Evolutionary conservation across 1,140 invertebrate genomes (phyloP).

Genomic region (Pogonus chalceus): DNA sequence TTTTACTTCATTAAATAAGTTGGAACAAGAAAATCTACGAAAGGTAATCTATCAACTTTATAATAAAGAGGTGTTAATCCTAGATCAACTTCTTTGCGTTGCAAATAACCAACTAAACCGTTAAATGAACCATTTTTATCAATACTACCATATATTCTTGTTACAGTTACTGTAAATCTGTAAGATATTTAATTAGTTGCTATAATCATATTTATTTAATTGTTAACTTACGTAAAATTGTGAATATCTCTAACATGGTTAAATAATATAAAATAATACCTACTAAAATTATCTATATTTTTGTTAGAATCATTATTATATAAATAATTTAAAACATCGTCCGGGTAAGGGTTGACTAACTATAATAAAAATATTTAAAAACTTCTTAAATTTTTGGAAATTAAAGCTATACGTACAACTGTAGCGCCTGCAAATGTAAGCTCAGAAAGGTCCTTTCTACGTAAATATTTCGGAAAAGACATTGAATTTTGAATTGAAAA

Average conservation of each 20-base stretch:
- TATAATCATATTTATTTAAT: not conserved
- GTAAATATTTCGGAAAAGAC: slow-evolving; percentile 35
- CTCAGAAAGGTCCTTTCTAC: slow-evolving; percentile 37
- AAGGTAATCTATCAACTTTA: slow-evolving; percentile 42
- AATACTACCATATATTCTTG: slow-evolving; percentile 52
- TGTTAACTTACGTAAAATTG: slow-evolving; percentile 45
- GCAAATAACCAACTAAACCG: slow-evolving; percentile 52
- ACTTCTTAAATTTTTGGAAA: slow-evolving; percentile 1
- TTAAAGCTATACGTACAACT: slow-evolving; percentile 31
- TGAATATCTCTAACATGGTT: slow-evolving; percentile 47
- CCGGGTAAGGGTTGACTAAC: slow-evolving; percentile 40
- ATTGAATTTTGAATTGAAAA: slow-evolving; percentile 30
- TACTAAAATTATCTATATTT: slow-evolving; percentile 49
- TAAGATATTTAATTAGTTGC: slow-evolving; percentile 12
- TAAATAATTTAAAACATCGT: slow-evolving; percentile 45
- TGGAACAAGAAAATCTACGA: slow-evolving; percentile 47
- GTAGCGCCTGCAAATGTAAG: slow-evolving; percentile 37
- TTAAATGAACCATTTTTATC: slow-evolving; percentile 49
- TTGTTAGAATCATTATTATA: slow-evolving; percentile 33
- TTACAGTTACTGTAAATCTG: slow-evolving; percentile 42
- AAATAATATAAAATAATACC: slow-evolving; percentile 47
- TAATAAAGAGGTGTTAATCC: slow-evolving; percentile 48
- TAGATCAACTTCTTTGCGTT: slow-evolving; percentile 46
- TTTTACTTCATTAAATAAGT: slow-evolving; percentile 47
- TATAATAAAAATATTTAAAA: slow-evolving; percentile 20